Percentiles rank a stretch among this genome's conserved stretches.
Conservation (phyloP, 2,113 vertebrate genomes). For the Alligator sinensis region DNA sequence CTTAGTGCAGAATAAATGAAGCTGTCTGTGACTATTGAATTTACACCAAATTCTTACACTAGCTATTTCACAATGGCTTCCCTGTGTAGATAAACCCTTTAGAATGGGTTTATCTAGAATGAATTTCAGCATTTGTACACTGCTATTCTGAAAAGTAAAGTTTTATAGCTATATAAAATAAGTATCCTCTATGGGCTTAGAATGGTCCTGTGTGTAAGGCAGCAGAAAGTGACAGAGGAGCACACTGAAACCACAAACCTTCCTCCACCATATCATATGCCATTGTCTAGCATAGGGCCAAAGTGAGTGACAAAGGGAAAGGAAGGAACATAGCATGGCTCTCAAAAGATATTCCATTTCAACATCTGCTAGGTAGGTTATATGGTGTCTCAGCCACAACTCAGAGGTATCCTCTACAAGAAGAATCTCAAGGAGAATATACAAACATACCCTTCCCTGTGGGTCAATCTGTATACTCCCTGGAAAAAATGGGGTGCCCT, state of each 20-base stretch:
- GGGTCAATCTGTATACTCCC: background rate
- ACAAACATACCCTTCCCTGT: fast-evolving
- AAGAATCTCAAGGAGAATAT: background rate
- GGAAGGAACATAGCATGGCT: background rate
- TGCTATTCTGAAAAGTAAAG: background rate
- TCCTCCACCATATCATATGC: background rate
- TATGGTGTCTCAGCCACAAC: background rate
- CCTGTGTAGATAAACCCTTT: no score
- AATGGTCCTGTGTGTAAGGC: background rate
- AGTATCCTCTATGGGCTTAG: background rate
- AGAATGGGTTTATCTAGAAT: background rate
- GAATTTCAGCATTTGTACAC: background rate
- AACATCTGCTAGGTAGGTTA: background rate
- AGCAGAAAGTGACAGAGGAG: background rate
- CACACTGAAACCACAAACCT: background rate
- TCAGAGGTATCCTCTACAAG: background rate
- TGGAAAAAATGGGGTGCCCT: background rate
- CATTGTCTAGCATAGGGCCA: background rate
- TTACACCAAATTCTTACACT: no score
- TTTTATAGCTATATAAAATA: background rate
- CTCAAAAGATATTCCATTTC: fast-evolving
- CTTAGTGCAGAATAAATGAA: slow-evolving; percentile 1
- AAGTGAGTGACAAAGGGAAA: background rate
- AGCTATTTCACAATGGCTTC: no score
- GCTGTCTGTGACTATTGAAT: no score